phyloP scores from a whole-genome alignment of 1,140 invertebrate genomes.

The Drosophila teissieri region DNA sequence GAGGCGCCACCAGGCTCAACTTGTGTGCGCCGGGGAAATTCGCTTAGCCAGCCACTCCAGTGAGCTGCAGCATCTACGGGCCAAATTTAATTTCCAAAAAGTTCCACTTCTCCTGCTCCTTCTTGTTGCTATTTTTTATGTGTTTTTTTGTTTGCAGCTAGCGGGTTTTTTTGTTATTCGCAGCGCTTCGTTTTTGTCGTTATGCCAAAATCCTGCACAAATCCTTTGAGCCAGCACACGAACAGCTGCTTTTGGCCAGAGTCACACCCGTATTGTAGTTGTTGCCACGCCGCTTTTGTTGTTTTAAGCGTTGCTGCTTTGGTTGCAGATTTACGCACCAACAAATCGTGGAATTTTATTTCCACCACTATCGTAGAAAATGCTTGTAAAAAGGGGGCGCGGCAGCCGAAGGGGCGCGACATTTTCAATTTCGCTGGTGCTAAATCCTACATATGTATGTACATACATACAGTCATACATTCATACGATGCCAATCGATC shows the following conservation, averaged over 20 bases:
- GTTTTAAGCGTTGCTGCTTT: constrained; percentile 73
- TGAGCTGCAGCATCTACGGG: constrained; percentile 50
- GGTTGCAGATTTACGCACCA: constrained; percentile 79
- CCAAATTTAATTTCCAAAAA: constrained; percentile 80
- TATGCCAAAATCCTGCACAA: constrained; percentile 79
- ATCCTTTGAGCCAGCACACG: constrained; percentile 79
- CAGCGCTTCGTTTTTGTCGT: constrained; percentile 68
- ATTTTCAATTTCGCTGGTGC: constrained; percentile 67
- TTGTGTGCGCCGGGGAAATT: constrained; percentile 44
- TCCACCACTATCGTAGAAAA: not conserved
- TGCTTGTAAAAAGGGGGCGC: not conserved
- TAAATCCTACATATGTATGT: not conserved
- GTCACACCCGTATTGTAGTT: constrained; percentile 23
- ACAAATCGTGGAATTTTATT: constrained; percentile 78
- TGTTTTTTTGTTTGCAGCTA: constrained; percentile 18
- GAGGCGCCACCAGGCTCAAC: constrained; percentile 28
- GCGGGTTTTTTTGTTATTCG: constrained; percentile 35
- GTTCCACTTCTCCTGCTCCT: constrained; percentile 57
- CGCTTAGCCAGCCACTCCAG: constrained; percentile 61
- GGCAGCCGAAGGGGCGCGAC: constrained; percentile 27
- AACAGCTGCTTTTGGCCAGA: constrained; percentile 69
- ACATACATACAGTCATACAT: not conserved
- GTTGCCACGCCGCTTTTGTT: constrained; percentile 49
- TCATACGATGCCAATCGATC: constrained; percentile 13
- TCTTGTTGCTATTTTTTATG: constrained; percentile 18